Evolutionary conservation across 2,797 vertebrate species (phyloP), one percentile per base, ranked within the genome.

Genomic region (Mus minutoides): DNA sequence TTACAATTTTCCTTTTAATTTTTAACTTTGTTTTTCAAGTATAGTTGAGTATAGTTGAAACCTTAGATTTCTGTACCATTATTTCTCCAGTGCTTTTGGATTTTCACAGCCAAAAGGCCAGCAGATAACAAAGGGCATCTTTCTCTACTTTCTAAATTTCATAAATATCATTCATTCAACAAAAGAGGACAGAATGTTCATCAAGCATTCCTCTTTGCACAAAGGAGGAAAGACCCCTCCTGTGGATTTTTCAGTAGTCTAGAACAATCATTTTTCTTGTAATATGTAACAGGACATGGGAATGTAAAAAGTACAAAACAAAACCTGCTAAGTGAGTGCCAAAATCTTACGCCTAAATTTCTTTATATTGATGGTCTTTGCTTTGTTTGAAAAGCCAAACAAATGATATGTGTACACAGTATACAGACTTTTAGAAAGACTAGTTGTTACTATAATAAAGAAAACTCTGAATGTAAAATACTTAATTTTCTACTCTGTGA

Each of bases 401-500:
- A 54, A 75, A 64, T 62, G 2, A 73, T 14, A 49, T 1, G 43
- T 37, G 6, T 43, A 26, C 31, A 60, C 5, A 90, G 60, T 60
- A 54, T 0, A 17, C 26, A 62, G 82, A 78, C 2, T 43, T 69
- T 86, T 26, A 79, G 82, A 91, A 52, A 12, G 10, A 67, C 16
- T 67, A 69, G 80, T 76, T 84, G 19, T 78, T 2, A 87, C 60
- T 71, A 69, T 10, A 86, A 34, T 56, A 16, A 73, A 84, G 3
- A 54, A 49, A 95, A 75, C 11, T 89, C 58, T 54, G 7, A 85
- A 77, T 17, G 29, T 58, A 73, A 88, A 69, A 64, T 43, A 84
- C 22, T 88, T 60, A 64, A 77, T 82, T 96, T 37, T 92, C 6
- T 1, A 78, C 78, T 34, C 88, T 11, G 46, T 77, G 16, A 84